Percentiles rank a stretch among this genome's conserved stretches.
Conservation (phyloP, 2,113 vertebrate species). For the Egretta garzetta region DNA sequence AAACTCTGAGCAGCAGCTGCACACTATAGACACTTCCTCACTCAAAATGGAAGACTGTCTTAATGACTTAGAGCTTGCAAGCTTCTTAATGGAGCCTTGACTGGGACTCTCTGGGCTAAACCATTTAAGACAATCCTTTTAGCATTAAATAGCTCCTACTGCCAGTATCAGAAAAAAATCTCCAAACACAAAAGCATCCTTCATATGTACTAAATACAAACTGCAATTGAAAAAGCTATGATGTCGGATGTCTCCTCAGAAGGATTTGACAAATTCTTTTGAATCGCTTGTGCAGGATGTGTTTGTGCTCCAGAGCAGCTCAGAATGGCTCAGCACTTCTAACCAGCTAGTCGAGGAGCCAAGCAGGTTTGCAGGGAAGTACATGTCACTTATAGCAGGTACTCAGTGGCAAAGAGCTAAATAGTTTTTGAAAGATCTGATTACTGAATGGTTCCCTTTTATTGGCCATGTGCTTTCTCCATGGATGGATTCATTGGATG, state of each 20-base stretch:
- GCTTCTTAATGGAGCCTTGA: neutral
- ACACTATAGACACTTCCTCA: neutral
- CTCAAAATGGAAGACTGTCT: constrained; percentile 2
- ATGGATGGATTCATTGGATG: constrained; percentile 82
- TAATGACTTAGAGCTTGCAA: constrained; percentile 17
- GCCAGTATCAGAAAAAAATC: neutral
- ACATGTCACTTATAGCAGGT: constrained; percentile 79
- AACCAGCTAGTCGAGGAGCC: neutral
- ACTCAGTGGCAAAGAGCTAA: constrained; percentile 83
- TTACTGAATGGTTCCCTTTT: constrained; percentile 79
- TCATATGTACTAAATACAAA: neutral
- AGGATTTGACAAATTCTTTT: neutral
- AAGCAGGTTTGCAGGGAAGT: constrained; percentile 69
- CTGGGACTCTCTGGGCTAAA: neutral
- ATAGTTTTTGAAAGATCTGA: constrained; percentile 91
- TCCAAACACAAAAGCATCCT: neutral
- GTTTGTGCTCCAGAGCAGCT: constrained; percentile 42
- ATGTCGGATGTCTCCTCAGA: neutral
- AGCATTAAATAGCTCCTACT: constrained; percentile 1
- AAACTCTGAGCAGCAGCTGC: constrained; percentile 17
- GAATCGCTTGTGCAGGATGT: neutral
- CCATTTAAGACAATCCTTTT: constrained; percentile 28
- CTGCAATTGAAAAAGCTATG: neutral
- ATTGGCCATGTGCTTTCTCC: constrained; percentile 78
- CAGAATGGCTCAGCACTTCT: constrained; percentile 64